A percentile compares a stretch with the other conserved stretches of the same genome.
These are phyloP conservation scores for Monoplex corrugatus DNA, from an alignment of 2,888 invertebrate species.

Conservation along the genomic window DNA sequence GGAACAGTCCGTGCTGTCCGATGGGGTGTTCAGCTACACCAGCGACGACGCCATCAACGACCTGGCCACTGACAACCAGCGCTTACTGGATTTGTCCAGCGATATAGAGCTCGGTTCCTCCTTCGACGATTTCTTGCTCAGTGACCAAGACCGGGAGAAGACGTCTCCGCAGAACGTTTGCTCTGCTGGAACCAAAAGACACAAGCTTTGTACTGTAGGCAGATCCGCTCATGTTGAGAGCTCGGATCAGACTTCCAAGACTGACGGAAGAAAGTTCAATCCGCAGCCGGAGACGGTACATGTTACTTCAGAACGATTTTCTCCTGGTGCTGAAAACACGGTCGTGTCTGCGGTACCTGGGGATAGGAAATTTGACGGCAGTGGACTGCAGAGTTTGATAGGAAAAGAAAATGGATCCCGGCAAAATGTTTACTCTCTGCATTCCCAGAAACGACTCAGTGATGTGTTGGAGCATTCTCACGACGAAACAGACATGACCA, in stretches of 20 bases:
- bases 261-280: no score
- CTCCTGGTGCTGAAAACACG: neutral
- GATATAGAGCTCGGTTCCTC: slow-evolving; percentile 25
- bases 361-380: no score
- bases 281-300: no score
- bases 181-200: neutral
- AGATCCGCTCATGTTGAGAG: neutral
- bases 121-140: slow-evolving; percentile 23
- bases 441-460: neutral
- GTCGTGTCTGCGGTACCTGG: neutral
- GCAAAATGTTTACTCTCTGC: no score
- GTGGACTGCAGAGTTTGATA: no score
- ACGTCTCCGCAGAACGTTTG: neutral
- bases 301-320: neutral
- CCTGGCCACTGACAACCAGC: neutral
- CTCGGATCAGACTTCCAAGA: no score
- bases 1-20: slow-evolving; percentile 5
- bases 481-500: neutral
- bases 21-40: slow-evolving; percentile 30
- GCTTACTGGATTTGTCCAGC: neutral
- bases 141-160: neutral
- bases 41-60: slow-evolving; percentile 26
- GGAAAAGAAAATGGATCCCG: no score
- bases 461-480: neutral
- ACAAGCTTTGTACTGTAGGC: neutral